phyloP scores from a whole-genome alignment of 2,797 vertebrate species.

The Eospalax fontanierii region DNA sequence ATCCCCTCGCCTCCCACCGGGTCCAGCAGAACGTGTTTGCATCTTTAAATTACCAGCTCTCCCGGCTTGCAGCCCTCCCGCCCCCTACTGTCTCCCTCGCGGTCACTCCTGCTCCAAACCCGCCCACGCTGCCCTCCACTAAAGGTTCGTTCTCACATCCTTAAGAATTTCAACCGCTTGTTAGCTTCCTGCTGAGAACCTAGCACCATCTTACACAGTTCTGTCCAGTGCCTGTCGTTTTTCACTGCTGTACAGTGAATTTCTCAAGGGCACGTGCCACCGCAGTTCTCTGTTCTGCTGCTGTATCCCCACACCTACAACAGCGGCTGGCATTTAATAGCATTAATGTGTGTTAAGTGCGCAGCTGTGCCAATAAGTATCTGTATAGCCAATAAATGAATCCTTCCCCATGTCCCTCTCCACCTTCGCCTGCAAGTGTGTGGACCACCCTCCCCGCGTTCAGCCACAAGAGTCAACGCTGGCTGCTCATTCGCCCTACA shows the following conservation, averaged over 20 bases:
- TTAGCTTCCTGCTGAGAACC: slow-evolving; percentile 46
- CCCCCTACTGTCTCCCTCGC: slow-evolving; percentile 45
- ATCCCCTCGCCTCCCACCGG: background rate
- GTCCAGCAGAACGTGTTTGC: slow-evolving; percentile 39
- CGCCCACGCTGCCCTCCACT: slow-evolving; percentile 32
- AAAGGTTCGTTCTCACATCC: slow-evolving; percentile 35
- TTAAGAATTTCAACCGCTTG: slow-evolving; percentile 63
- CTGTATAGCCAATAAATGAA: slow-evolving; percentile 42
- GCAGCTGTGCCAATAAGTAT: background rate
- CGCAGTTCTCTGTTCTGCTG: background rate
- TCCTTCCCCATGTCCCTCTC: background rate
- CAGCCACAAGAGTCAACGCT: background rate
- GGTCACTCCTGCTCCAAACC: slow-evolving; percentile 67
- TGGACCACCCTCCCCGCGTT: background rate
- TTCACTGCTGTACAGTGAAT: slow-evolving; percentile 30
- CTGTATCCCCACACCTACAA: background rate
- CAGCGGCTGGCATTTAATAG: background rate
- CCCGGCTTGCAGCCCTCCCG: slow-evolving; percentile 53
- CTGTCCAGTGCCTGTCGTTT: background rate
- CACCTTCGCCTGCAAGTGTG: background rate
- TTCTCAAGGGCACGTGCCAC: background rate
- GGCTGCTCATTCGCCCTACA: background rate
- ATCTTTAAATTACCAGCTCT: slow-evolving; percentile 65
- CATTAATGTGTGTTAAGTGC: background rate
- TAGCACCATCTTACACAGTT: slow-evolving; percentile 71